phyloP scores from a whole-genome alignment of 2,888 invertebrate species.

The Xylocampa areola region DNA sequence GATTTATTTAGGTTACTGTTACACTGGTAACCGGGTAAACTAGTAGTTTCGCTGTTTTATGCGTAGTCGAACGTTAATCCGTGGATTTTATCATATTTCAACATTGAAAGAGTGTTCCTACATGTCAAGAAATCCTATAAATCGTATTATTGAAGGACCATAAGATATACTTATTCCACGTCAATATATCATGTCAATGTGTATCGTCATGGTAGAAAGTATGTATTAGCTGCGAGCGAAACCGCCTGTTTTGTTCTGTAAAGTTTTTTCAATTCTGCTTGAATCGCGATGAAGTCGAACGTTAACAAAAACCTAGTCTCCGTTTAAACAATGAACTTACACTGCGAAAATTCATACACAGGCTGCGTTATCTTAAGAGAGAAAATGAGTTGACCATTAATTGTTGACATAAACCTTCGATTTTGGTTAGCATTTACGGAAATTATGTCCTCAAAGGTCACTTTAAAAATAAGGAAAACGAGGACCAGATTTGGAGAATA shows the following conservation, averaged over 20 bases:
- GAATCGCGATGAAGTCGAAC: conserved; percentile 72
- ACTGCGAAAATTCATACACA: conserved; percentile 64
- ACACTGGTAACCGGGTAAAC: conserved; percentile 72
- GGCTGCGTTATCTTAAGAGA: conserved; percentile 56
- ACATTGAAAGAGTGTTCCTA: background rate
- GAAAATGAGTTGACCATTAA: conserved; percentile 17
- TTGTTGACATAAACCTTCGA: background rate
- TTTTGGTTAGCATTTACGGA: background rate
- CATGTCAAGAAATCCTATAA: background rate
- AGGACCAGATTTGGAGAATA: background rate
- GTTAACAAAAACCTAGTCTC: conserved; percentile 70
- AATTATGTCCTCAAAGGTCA: background rate
- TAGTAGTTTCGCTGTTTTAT: conserved; percentile 55
- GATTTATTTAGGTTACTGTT: conserved; percentile 78
- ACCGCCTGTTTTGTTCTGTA: conserved; percentile 73
- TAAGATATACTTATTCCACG: conserved; percentile 14
- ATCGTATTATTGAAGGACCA: background rate
- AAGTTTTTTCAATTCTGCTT: conserved; percentile 70
- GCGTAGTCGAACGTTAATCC: conserved; percentile 16
- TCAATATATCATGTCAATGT: conserved; percentile 48
- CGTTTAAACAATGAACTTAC: conserved; percentile 80
- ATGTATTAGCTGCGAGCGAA: conserved; percentile 73
- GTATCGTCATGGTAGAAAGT: conserved; percentile 66
- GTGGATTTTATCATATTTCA: conserved; percentile 16
- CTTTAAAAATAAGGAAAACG: background rate